These are phyloP conservation scores for Pseudorhombus dupliciocellatus DNA, from an alignment of 2,113 vertebrate species.

Conservation along the genomic window DNA sequence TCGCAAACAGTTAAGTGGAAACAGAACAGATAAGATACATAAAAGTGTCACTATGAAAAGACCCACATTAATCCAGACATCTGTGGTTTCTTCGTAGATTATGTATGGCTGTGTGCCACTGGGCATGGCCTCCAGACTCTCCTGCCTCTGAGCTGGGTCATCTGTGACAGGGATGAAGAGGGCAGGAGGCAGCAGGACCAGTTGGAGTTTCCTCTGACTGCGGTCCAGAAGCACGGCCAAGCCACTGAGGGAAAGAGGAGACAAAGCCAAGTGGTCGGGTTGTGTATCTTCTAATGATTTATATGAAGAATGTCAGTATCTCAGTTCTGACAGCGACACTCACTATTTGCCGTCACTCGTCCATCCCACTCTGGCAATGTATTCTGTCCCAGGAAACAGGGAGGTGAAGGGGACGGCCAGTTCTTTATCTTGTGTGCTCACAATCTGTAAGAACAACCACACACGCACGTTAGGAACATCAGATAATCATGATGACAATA, in stretches of 20 bases:
- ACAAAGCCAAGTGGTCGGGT: background rate
- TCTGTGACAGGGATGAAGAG: slow-evolving; percentile 89
- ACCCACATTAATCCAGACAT: slow-evolving; percentile 96
- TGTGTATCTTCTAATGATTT: background rate
- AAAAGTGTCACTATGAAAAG: background rate
- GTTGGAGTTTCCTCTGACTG: slow-evolving; percentile 91
- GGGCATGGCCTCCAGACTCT: slow-evolving; percentile 86
- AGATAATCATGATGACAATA: background rate
- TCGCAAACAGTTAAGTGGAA: background rate
- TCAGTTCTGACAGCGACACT: slow-evolving; percentile 20
- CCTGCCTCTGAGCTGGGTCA: slow-evolving; percentile 83
- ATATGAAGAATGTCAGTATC: background rate
- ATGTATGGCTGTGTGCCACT: slow-evolving; percentile 87
- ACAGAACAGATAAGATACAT: background rate
- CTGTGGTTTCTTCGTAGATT: slow-evolving; percentile 93
- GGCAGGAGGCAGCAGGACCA: slow-evolving; percentile 88
- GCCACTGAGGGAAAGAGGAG: slow-evolving; percentile 78
- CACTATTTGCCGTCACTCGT: slow-evolving; percentile 94
- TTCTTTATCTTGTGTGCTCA: slow-evolving; percentile 89
- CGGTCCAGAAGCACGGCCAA: slow-evolving; percentile 96
- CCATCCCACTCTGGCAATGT: slow-evolving; percentile 96
- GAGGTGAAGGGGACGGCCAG: slow-evolving; percentile 87
- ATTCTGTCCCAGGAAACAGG: slow-evolving; percentile 91
- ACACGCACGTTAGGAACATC: background rate
- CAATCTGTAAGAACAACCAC: slow-evolving; percentile 79